Base-by-base conservation (phyloP, 2,797 vertebrate species). In the Sebastolobus alascanus region DNA sequence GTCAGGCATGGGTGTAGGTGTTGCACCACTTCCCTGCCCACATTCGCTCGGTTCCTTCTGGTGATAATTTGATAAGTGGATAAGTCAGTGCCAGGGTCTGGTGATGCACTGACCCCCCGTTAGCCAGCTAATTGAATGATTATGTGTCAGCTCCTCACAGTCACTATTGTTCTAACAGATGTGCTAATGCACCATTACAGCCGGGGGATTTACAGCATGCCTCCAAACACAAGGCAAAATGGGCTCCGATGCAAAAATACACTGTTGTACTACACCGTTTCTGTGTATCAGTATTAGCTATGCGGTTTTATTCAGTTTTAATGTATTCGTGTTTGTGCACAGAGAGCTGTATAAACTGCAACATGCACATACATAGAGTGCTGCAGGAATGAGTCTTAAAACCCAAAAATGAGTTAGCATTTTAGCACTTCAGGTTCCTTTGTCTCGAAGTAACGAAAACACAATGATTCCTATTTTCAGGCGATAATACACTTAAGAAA, bases 91-190 rank as follows among this genome's bases (percentile, higher is more conserved):
- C 60, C 67, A 43, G 68, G 79, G 74, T 68, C 73, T 52, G 64
- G 37, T 63, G 70, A 74, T 72, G 58, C 64, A 58, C 70, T 80
- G 88, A 87, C 82, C 87, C 66, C 66, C 78, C 20, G 69, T 77
- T 56, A 82, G 73, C 64, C 55, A n/a, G 60, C 66, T 88, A 89
- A 89, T 85, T 86, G 73, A 92, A 92, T 84, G 75, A 85, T 80
- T 74, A 64, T 68, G 72, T 77, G 78, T 83, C 69, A 69, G 77
- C 78, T 81, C 77, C 52, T 71, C 66, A 75, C 63, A 8, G 25
- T 83, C 81, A 64, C 80, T 82, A 46, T 88, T 89, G 84, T 90
- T 88, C 59, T 52, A 69, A 67, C 52, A 72, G 67, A 90, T 84
- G 87, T 80, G 81, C 71, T 92, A 87, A 90, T 89, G 82, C 67